These are phyloP conservation scores for Paracentrotus lividus DNA, from an alignment of 53 echinoderm and acorn worm genomes.

Conservation along the genomic window DNA sequence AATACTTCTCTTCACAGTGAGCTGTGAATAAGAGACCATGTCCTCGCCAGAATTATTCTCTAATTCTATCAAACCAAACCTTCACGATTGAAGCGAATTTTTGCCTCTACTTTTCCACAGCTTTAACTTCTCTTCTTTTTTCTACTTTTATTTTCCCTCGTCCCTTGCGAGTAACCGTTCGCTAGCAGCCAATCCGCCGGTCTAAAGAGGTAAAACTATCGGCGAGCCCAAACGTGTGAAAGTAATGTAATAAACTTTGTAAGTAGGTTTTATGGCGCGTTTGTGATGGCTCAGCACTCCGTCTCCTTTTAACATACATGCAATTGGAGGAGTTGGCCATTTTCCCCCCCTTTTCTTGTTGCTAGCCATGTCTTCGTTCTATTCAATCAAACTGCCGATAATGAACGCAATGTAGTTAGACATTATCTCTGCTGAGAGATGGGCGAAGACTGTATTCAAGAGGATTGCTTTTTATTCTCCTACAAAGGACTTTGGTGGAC, in stretches of 20 bases:
- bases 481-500: slow-evolving; percentile 52
- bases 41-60: slow-evolving; percentile 64
- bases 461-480: slow-evolving; percentile 17
- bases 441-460: slow-evolving; percentile 2
- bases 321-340: slow-evolving; percentile 65
- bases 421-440: slow-evolving; percentile 55
- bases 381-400: slow-evolving; percentile 67
- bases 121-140: slow-evolving; percentile 18
- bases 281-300: slow-evolving; percentile 55
- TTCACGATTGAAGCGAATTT: slow-evolving; percentile 60
- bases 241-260: slow-evolving; percentile 69
- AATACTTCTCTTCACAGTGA: slow-evolving; percentile 39
- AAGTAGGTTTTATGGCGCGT: slow-evolving; percentile 71
- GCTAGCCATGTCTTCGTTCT: slow-evolving; percentile 49
- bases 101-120: slow-evolving; percentile 60
- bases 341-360: slow-evolving; percentile 69
- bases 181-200: slow-evolving; percentile 60
- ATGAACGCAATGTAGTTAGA: slow-evolving; percentile 73
- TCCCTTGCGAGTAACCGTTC: background rate
- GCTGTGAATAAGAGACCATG: slow-evolving; percentile 65
- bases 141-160: slow-evolving; percentile 28
- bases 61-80: slow-evolving; percentile 67
- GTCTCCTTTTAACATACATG: slow-evolving; percentile 16
- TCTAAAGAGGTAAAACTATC: slow-evolving; percentile 22
- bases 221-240: slow-evolving; percentile 57